These are phyloP conservation scores for Ethmia dodecea DNA, from an alignment of 2,888 invertebrate genomes.

Conservation along the genomic window DNA sequence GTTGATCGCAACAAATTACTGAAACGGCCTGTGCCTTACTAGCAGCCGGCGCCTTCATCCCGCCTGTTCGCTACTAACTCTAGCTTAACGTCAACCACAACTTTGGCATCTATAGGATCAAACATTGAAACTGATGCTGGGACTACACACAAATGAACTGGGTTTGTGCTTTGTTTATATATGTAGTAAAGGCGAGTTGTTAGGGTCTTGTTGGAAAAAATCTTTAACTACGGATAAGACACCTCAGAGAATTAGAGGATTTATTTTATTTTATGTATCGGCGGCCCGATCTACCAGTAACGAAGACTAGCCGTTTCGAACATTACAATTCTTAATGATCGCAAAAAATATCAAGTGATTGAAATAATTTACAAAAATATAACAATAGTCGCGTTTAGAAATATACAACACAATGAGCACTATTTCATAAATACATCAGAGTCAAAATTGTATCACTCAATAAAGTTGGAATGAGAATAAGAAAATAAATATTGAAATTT, in stretches of 20 bases:
- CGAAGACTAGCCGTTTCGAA: constrained; percentile 48
- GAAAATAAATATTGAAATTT: constrained; percentile 46
- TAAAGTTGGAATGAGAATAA: constrained; percentile 62
- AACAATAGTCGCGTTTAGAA: constrained; percentile 46
- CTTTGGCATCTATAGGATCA: not conserved
- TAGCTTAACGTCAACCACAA: too few relatives aligned
- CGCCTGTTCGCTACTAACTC: too few relatives aligned
- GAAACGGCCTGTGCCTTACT: constrained; percentile 39
- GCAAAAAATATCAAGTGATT: constrained; percentile 38
- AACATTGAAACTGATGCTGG: not conserved
- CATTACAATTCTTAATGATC: constrained; percentile 31
- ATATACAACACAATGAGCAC: constrained; percentile 57
- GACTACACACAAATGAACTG: not conserved
- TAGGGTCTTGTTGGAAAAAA: too few relatives aligned
- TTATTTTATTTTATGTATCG: too few relatives aligned
- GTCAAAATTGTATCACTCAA: constrained; percentile 48
- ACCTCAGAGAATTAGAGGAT: too few relatives aligned
- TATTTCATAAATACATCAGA: constrained; percentile 40
- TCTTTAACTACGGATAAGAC: too few relatives aligned
- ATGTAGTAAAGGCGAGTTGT: too few relatives aligned
- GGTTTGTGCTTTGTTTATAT: not conserved
- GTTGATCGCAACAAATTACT: constrained; percentile 46
- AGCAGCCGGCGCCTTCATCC: not conserved
- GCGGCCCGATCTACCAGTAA: constrained; percentile 20
- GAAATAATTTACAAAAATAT: constrained; percentile 69